Evolutionary conservation across 2,888 invertebrate genomes (phyloP), one percentile per base, ranked within the genome.

Genomic region (Drosophila acutilabella): DNA sequence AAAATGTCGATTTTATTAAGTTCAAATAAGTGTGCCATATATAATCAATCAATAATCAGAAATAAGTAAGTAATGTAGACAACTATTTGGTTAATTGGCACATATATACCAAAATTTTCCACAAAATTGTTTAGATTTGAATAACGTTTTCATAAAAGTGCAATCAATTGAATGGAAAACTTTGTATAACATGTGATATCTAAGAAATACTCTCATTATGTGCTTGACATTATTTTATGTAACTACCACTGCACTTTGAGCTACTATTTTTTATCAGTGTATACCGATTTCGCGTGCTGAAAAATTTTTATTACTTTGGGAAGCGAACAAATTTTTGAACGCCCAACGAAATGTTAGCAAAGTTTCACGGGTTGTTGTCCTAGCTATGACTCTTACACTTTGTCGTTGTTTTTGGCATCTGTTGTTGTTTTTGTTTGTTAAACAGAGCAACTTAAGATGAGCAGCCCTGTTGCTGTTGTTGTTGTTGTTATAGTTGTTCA

Each of bases 251-350:
- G 30, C 2, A 30, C 2, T 30, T 30, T 30, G 8, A 8, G 0
- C 30, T 8, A 30, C 2, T 1, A 2, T 1, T 26, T 26, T 30
- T 30, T 30, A 30, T 8, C 36, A 36, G 36, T 36, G 36, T 36
- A 36, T 13, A 36, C 14, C 1, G 33, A 58, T 48, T 61, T 59
- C 57, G 67, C 73, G 67, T 51, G 47, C 47, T 64, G 85, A 74
- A 72, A 87, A 81, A 84, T 87, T 83, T 89, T 83, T 89, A 83
- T 83, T 89, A 78, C 88, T 74, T 74, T 61, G 44, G 67, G 40
- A 64, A 48, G 48, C 59, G 71, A 60, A 67, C 82, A 74, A 75
- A 61, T 66, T 81, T 81, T 80, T 60, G 56, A 64, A 56, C 51
- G 80, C 51, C 61, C 77, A 82, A 47, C 80, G 41, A 71, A 78